These are phyloP conservation scores for Xestia sexstrigata DNA, from an alignment of 2,888 invertebrate genomes.

Conservation along the genomic window DNA sequence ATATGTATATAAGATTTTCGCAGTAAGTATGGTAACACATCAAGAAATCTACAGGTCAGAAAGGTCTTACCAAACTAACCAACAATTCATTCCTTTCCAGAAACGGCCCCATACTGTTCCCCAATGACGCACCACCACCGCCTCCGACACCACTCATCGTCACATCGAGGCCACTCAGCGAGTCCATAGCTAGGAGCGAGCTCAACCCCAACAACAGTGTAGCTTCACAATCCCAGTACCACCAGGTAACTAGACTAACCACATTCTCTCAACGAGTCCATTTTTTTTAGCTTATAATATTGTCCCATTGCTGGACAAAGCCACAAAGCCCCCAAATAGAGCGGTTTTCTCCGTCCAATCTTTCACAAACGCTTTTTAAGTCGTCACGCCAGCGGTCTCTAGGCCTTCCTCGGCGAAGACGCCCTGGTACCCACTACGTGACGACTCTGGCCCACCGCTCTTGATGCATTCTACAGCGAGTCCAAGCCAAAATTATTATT, in stretches of 20 bases:
- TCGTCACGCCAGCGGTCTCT: too few relatives aligned
- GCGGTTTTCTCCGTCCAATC: too few relatives aligned
- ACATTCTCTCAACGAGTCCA: slow-evolving; percentile 63
- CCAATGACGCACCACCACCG: slow-evolving; percentile 82
- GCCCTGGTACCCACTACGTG: too few relatives aligned
- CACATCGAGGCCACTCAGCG: slow-evolving; percentile 83
- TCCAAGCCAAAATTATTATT: too few relatives aligned
- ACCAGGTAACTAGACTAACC: slow-evolving; percentile 30
- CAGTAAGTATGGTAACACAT: too few relatives aligned
- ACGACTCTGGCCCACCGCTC: too few relatives aligned
- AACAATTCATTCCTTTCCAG: slow-evolving; percentile 70
- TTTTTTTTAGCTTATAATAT: too few relatives aligned
- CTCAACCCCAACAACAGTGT: slow-evolving; percentile 76
- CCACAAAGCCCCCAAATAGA: too few relatives aligned
- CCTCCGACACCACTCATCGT: slow-evolving; percentile 84
- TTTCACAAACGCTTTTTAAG: too few relatives aligned
- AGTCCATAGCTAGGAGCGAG: slow-evolving; percentile 84
- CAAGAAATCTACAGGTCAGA: neutral
- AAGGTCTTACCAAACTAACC: neutral
- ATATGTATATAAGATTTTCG: neutral
- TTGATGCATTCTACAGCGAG: too few relatives aligned
- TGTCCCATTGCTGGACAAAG: too few relatives aligned
- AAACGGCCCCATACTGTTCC: slow-evolving; percentile 87
- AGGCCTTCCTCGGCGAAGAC: too few relatives aligned
- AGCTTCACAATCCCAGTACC: slow-evolving; percentile 58